Evolutionary conservation across 2,113 vertebrate genomes (phyloP).

Genomic region (Syngnathoides biaculeatus): DNA sequence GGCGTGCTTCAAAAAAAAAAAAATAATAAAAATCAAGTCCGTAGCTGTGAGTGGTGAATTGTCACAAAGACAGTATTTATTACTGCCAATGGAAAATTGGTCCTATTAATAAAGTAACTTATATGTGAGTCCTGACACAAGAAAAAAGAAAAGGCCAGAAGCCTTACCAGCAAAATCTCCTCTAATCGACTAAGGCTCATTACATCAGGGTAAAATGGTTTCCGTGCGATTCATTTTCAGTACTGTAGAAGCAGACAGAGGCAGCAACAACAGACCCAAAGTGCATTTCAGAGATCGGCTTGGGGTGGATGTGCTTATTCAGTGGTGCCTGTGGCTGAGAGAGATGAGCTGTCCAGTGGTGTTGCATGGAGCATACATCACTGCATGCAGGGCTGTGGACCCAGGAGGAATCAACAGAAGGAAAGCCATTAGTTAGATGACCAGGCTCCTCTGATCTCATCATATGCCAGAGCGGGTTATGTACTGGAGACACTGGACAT

Average conservation of each 20-base stretch:
- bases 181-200: conserved; percentile 19
- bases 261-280: conserved; percentile 32
- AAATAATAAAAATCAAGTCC: too few relatives aligned
- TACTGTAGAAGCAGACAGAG: conserved; percentile 29
- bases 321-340: conserved; percentile 55
- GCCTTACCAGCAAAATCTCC: conserved; percentile 5
- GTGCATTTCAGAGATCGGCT: conserved; percentile 54
- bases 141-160: conserved; percentile 18
- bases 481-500: conserved; percentile 26
- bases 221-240: conserved; percentile 18
- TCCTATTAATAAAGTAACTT: conserved; percentile 5
- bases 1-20: neutral
- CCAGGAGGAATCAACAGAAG: conserved; percentile 61
- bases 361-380: conserved; percentile 67
- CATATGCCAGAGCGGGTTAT: conserved; percentile 40
- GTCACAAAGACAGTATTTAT: conserved; percentile 5
- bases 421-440: conserved; percentile 66
- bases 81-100: neutral
- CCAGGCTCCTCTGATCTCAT: conserved; percentile 57
- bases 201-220: conserved; percentile 35
- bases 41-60: neutral
- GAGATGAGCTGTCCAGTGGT: conserved; percentile 61
- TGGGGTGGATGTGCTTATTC: conserved; percentile 52
- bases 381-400: conserved; percentile 21
- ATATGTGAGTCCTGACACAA: conserved; percentile 5